phyloP scores from a whole-genome alignment of 2,888 invertebrate species.

The Dermolepida albohirtum region DNA sequence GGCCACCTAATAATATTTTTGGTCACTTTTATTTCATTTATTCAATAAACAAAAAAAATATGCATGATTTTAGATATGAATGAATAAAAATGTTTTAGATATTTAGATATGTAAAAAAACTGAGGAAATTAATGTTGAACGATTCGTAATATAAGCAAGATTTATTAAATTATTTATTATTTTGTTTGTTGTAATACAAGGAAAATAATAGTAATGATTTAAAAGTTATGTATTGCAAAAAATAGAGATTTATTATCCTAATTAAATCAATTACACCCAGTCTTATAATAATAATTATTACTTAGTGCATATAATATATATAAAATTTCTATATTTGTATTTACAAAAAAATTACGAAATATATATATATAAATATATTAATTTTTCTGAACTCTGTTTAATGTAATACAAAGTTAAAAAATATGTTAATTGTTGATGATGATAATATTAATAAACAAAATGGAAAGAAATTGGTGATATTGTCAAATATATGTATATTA shows the following conservation, averaged over 20 bases:
- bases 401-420: constrained; percentile 23
- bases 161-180: too few species aligned
- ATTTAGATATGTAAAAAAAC: constrained; percentile 24
- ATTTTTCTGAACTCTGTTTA: constrained; percentile 2
- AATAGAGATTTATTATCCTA: too few species aligned
- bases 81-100: constrained; percentile 16
- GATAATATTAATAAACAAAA: constrained; percentile 19
- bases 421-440: constrained; percentile 32
- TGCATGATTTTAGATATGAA: constrained; percentile 31
- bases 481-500: constrained; percentile 48
- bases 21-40: constrained; percentile 7
- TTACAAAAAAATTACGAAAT: too few species aligned
- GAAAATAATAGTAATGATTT: too few species aligned
- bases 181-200: too few species aligned
- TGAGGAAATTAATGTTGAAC: constrained; percentile 16
- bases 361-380: too few species aligned
- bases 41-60: constrained; percentile 14
- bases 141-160: neutral
- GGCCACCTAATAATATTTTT: neutral
- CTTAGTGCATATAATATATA: too few species aligned
- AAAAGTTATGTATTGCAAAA: too few species aligned
- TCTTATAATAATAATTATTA: too few species aligned
- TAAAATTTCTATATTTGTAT: too few species aligned
- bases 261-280: too few species aligned
- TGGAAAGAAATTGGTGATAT: constrained; percentile 51